phyloP scores from a whole-genome alignment of 2,113 vertebrate genomes.

The Epinephelus cyanopodus region DNA sequence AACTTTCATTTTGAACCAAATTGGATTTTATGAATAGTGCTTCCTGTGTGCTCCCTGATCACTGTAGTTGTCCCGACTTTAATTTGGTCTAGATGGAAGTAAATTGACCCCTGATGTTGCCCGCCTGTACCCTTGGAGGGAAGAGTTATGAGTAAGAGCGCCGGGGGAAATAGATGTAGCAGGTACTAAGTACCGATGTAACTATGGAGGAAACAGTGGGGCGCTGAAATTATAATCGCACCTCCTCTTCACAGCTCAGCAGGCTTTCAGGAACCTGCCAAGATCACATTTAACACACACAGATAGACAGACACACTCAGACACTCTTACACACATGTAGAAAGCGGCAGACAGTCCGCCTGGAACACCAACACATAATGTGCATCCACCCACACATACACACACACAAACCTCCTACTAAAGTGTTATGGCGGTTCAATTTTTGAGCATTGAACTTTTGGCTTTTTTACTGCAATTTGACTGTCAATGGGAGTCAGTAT shows the following conservation, averaged over 20 bases:
- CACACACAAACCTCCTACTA: neutral
- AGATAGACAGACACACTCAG: conserved; percentile 29
- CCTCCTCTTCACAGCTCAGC: conserved; percentile 73
- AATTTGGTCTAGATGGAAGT: conserved; percentile 48
- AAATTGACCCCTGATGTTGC: conserved; percentile 49
- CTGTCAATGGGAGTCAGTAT: neutral
- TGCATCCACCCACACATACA: conserved; percentile 22
- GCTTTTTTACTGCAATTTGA: neutral
- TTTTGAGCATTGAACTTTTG: conserved; percentile 1
- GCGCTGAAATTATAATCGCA: conserved; percentile 74
- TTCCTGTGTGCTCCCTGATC: conserved; percentile 17
- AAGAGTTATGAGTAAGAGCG: conserved; percentile 62
- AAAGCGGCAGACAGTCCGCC: conserved; percentile 39
- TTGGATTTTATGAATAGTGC: conserved; percentile 6
- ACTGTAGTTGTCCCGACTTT: conserved; percentile 18
- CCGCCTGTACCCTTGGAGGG: conserved; percentile 31
- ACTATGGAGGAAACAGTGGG: conserved; percentile 65
- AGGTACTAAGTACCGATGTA: conserved; percentile 64
- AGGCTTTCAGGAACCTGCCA: conserved; percentile 64
- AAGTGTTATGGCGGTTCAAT: conserved; percentile 5
- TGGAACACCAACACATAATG: conserved; percentile 17
- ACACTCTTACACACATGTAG: conserved; percentile 33
- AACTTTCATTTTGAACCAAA: neutral
- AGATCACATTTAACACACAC: conserved; percentile 66
- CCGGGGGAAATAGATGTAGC: conserved; percentile 54